Percentiles rank a stretch among this genome's conserved stretches.
phyloP scores from a whole-genome alignment of 2,113 vertebrate species.

The Saccopteryx bilineata region DNA sequence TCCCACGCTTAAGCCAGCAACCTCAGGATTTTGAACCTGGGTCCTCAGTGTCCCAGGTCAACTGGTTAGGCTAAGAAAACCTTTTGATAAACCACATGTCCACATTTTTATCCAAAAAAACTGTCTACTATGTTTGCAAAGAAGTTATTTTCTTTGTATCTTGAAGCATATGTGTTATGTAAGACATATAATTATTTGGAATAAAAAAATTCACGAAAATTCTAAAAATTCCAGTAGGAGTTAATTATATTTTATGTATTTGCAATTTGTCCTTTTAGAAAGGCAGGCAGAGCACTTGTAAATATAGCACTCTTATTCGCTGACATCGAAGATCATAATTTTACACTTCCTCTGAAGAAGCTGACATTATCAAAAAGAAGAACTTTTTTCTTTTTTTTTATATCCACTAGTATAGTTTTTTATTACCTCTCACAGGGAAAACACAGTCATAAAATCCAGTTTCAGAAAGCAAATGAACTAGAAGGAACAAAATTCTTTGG shows the following conservation, averaged over 20 bases:
- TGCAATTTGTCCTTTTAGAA: slow-evolving; percentile 24
- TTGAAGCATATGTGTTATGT: background rate
- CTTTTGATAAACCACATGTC: background rate
- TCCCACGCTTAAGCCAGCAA: too few species aligned
- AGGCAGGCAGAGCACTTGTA: slow-evolving; percentile 37
- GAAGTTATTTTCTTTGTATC: slow-evolving; percentile 3
- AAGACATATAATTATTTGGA: slow-evolving; percentile 23
- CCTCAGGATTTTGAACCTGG: too few species aligned
- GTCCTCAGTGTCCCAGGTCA: too few species aligned
- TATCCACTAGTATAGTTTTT: background rate
- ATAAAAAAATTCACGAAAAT: slow-evolving; percentile 47
- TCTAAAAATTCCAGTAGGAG: slow-evolving; percentile 36
- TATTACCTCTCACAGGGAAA: background rate
- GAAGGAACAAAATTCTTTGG: background rate
- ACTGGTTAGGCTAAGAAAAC: slow-evolving; percentile 10
- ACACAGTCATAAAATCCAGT: slow-evolving; percentile 44
- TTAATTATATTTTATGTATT: background rate
- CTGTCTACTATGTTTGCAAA: background rate
- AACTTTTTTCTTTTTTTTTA: slow-evolving; percentile 17
- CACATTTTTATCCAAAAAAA: slow-evolving; percentile 39
- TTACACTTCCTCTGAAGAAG: slow-evolving; percentile 42
- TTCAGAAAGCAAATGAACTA: slow-evolving; percentile 40
- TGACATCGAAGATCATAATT: slow-evolving; percentile 51
- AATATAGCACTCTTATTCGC: slow-evolving; percentile 38
- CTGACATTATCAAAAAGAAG: slow-evolving; percentile 47